Evolutionary conservation across 2,888 invertebrate species (phyloP).

Genomic region (Euproctis similis): DNA sequence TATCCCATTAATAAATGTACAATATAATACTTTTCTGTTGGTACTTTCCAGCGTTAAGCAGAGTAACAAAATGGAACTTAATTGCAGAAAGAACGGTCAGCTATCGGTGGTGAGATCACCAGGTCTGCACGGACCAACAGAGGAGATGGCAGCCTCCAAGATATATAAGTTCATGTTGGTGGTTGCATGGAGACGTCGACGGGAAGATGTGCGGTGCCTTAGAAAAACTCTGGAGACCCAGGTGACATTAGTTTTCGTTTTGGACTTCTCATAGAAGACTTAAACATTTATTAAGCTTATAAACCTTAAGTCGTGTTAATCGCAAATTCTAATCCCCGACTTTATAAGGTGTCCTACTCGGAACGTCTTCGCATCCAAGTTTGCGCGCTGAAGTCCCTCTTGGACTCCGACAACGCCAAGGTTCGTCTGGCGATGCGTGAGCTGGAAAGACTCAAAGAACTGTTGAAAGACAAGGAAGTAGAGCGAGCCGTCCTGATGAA

Average conservation of each 20-base stretch:
- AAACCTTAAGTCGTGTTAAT: no score
- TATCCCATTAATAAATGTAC: no score
- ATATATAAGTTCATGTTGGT: conserved; percentile 64
- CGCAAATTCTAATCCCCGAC: no score
- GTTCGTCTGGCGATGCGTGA: conserved; percentile 64
- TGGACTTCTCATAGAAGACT: no score
- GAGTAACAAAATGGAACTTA: no score
- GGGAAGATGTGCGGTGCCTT: conserved; percentile 63
- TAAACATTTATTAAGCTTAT: no score
- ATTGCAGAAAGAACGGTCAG: conserved; percentile 4
- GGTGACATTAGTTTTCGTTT: no score
- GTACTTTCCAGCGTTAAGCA: no score
- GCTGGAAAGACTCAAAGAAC: conserved; percentile 61
- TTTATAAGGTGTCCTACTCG: conserved; percentile 57
- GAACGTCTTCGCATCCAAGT: conserved; percentile 76
- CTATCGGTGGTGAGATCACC: conserved; percentile 29
- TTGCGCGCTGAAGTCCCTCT: conserved; percentile 70
- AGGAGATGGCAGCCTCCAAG: conserved; percentile 54
- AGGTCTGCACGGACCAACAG: conserved; percentile 26
- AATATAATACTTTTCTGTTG: no score
- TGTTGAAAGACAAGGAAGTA: conserved; percentile 54
- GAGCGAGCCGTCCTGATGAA: conserved; percentile 62
- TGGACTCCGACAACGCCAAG: conserved; percentile 75
- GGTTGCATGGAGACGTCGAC: conserved; percentile 70
- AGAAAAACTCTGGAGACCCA: conserved; percentile 61